Evolutionary conservation across 2,797 vertebrate species (phyloP), one percentile per base, ranked within the genome.

Genomic region (Enteromius anoplus): DNA sequence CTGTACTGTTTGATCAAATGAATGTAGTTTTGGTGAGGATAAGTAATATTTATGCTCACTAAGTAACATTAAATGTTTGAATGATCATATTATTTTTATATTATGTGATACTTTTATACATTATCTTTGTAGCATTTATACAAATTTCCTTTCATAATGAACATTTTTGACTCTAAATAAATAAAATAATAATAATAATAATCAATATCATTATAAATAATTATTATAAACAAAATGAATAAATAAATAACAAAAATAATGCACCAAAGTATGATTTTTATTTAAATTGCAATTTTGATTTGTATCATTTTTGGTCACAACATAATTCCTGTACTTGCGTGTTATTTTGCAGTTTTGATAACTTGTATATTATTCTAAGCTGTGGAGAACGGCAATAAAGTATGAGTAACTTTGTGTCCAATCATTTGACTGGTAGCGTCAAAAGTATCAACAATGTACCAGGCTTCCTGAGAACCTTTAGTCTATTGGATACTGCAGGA

Each of bases 381-480:
- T 64, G 23, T 47, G 5, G 42, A n/a, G 34, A 49, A 64, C 40
- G 8, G 19, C 7, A 26, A 21, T 60, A 29, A 77, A 65, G 26
- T 47, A 17, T 7, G 10, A 47, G 40, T 34, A 26, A 26, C 60
- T 64, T 2, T 65, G 17, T 3, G 17, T 65, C 26, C 19, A 49
- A 7, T 49, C 21, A 5, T 81, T 81, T 64, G 40, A 65, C 47
- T 51, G 9, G 15, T 17, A 37, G 42, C 14, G 70, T 75, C 58
- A 65, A 72, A 60, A 40, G 45, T 66, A 26, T 75, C 15, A 66
- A 21, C 11, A 12, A 19, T 0, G 1, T 68, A 64, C 23, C 45
- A 79, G 55, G 45, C n/a, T 55, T 77, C 40, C 51, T 45, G 78
- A 55, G 40, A 29, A 64, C 7, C 7, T 68, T 79, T 68, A 10